Base-by-base conservation (phyloP, 2,888 invertebrate genomes). In the Xiphydria camelus region DNA sequence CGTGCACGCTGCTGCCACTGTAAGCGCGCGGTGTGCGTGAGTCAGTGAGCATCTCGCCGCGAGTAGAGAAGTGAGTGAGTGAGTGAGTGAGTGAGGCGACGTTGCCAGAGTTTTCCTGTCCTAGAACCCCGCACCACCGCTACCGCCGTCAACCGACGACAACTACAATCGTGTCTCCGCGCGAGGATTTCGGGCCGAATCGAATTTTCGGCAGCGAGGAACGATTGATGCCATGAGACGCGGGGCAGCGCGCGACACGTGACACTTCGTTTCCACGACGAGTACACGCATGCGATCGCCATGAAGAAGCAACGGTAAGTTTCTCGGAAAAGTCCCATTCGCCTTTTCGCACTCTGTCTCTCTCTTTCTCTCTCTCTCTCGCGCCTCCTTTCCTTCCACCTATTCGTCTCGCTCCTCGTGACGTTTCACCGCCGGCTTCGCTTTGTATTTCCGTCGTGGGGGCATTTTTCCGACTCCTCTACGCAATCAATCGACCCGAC, bases 241-340 rank as follows among this genome's bases (percentile, higher is more conserved):
- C 61, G 50, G 53, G 43, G 61, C 57, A 50, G 52, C 51, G 42
- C 47, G 53, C 49, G 58, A 60, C 68, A 67, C 66, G 68, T 67
- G 67, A 67, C 68, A 66, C 56, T 53, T 48, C 59, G 59, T 53
- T 55, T 50, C 51, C 10, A 26, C 26, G 14, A 53, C 54, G 53
- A 57, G 53, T n/a, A n/a, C 53, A 56, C 61, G 59, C 55, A 54
- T 38, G 55, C 50, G 35, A 47, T 45, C 64, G 60, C 55, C 66
- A 68, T 68, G 68, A 68, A 68, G 64, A 69, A 59, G 63, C 68
- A 69, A 49, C 68, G 69, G 68, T 68, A 49, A 68, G 68, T 66
- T 48, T 43, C 10, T 26, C 10, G 23, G 15, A 32, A 21, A 40
- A 35, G 21, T 41, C 19, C 9, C 35, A 32, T 26, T 14, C 26